Conservation (phyloP, 2,797 vertebrate species). For the Brachyrhaphis roseni region DNA sequence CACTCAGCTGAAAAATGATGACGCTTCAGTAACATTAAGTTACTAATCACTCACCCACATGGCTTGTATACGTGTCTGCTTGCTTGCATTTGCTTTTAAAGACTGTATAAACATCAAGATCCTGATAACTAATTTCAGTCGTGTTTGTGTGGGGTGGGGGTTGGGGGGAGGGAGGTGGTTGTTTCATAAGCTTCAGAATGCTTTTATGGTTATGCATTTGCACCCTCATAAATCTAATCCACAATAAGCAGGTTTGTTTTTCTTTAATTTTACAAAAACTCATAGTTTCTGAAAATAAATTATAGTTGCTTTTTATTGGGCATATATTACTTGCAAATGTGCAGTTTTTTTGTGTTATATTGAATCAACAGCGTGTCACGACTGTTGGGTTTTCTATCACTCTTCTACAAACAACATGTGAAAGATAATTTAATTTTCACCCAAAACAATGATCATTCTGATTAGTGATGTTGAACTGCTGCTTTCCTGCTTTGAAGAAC, state of each 20-base stretch:
- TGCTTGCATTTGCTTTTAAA: constrained; percentile 51
- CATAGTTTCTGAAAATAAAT: neutral
- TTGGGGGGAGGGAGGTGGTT: neutral
- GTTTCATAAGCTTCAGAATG: constrained; percentile 40
- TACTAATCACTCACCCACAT: constrained; percentile 67
- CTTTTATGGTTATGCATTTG: constrained; percentile 23
- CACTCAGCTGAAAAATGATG: constrained; percentile 68
- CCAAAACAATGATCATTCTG: neutral
- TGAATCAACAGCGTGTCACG: neutral
- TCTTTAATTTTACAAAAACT: neutral
- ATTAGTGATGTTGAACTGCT: neutral
- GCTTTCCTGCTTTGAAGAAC: neutral
- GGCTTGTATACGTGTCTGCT: constrained; percentile 25
- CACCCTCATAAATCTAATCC: constrained; percentile 33
- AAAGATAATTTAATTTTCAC: neutral
- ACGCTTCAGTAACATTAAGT: constrained; percentile 66
- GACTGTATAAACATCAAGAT: constrained; percentile 49
- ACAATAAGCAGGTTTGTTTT: constrained; percentile 3
- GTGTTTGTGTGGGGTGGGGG: neutral
- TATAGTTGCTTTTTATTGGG: neutral
- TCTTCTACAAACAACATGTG: neutral
- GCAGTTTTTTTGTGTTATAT: neutral
- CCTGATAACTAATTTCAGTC: constrained; percentile 51
- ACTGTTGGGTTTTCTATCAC: neutral
- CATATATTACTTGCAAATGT: neutral